Conservation (phyloP, 2,113 vertebrate species). For the Mionectes macconnelli region DNA sequence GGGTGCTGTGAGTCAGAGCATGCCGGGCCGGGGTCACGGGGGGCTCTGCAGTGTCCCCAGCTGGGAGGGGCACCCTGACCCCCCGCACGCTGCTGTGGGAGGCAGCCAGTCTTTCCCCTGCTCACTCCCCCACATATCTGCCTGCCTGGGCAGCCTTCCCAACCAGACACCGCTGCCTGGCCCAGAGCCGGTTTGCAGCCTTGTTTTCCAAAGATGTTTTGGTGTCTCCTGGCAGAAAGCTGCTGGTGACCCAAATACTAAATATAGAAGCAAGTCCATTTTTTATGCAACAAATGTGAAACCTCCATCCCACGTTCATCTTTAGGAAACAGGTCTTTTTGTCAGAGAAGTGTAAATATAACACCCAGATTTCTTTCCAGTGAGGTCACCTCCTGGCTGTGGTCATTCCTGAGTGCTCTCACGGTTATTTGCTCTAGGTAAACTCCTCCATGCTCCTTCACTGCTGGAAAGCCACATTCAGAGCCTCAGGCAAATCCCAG, state of each 20-base stretch:
- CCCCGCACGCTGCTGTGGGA: rapidly evolving
- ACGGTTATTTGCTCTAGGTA: not conserved
- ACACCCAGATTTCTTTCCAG: not conserved
- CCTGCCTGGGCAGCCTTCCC: not conserved
- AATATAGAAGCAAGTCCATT: not conserved
- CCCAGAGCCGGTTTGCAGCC: not conserved
- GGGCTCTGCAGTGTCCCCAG: not conserved
- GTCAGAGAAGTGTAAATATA: not conserved
- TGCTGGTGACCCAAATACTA: slow-evolving; percentile 20
- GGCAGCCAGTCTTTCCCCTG: not conserved
- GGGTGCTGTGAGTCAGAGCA: not conserved
- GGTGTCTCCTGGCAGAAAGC: slow-evolving; percentile 13
- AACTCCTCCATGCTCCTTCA: not conserved
- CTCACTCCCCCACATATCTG: not conserved
- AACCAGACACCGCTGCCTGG: not conserved
- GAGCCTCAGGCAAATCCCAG: not conserved
- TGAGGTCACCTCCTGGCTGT: slow-evolving; percentile 2
- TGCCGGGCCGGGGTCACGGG: not conserved
- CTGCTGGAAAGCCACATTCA: not conserved
- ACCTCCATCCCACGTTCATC: rapidly evolving
- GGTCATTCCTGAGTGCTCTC: not conserved
- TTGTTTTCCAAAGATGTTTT: not conserved
- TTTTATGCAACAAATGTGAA: not conserved
- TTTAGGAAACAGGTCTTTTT: not conserved
- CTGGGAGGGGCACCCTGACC: not conserved